These are phyloP conservation scores for Catharus ustulatus DNA, from an alignment of 2,797 vertebrate genomes.

Conservation along the genomic window DNA sequence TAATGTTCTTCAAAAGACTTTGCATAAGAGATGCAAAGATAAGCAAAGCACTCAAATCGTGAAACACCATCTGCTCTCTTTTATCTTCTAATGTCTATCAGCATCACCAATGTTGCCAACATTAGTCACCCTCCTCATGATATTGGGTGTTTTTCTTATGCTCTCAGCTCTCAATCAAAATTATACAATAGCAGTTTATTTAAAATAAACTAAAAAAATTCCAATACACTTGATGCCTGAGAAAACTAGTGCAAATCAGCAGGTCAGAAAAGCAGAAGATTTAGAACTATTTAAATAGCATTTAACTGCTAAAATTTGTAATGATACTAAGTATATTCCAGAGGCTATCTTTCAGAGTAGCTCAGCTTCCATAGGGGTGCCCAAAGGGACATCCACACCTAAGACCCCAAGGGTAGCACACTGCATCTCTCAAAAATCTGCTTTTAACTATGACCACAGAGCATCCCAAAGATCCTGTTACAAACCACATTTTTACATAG, in stretches of 20 bases:
- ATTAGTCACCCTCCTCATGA: slow-evolving; percentile 21
- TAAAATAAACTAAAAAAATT: background rate
- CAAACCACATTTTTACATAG: background rate
- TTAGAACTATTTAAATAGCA: background rate
- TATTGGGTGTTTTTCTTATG: background rate
- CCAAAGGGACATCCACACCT: background rate
- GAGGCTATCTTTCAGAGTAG: background rate
- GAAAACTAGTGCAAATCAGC: background rate
- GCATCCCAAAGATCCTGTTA: background rate
- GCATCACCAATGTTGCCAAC: background rate
- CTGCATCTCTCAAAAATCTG: background rate
- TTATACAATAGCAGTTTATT: background rate
- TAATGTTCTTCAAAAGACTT: background rate
- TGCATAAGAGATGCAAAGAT: background rate
- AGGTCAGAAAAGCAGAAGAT: background rate
- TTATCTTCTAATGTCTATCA: background rate
- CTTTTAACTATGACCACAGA: background rate
- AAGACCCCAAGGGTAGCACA: background rate
- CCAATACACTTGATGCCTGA: background rate
- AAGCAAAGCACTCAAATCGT: background rate
- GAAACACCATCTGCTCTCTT: background rate
- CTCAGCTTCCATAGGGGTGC: background rate
- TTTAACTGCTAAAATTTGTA: background rate
- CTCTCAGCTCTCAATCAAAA: background rate
- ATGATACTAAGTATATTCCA: background rate